phyloP scores from a whole-genome alignment of 2,113 vertebrate species.

The Ictalurus furcatus region DNA sequence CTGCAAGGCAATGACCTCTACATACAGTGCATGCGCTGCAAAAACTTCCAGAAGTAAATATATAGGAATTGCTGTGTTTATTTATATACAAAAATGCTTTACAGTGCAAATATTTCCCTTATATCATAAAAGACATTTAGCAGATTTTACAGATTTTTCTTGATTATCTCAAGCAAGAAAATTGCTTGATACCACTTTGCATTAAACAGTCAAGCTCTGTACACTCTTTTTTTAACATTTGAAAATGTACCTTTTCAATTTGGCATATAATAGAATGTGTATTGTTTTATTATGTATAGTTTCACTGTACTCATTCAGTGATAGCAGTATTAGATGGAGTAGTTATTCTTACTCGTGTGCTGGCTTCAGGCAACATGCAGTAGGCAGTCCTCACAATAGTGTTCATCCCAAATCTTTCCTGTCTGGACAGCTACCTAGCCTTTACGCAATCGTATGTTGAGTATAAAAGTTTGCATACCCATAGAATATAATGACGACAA shows the following conservation, averaged over 20 bases:
- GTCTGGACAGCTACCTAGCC: neutral
- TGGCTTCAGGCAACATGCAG: neutral
- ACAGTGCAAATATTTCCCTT: neutral
- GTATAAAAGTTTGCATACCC: neutral
- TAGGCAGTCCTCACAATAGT: neutral
- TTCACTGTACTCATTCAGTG: neutral
- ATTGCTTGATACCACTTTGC: too few relatives aligned
- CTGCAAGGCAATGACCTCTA: neutral
- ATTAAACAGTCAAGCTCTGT: too few relatives aligned
- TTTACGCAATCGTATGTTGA: neutral
- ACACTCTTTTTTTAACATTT: neutral
- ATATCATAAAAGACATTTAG: neutral
- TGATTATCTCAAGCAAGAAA: neutral
- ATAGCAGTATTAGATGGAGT: neutral
- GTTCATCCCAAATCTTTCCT: neutral
- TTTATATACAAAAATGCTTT: neutral
- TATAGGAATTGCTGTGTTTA: neutral
- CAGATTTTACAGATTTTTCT: neutral
- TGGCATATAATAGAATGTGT: neutral
- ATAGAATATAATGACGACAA: neutral
- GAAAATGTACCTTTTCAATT: neutral
- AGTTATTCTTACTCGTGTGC: neutral
- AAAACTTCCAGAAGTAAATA: neutral
- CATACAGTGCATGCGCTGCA: neutral
- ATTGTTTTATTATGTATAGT: neutral